Conservation (phyloP, 2,888 invertebrate species). For the Mimas tiliae region DNA sequence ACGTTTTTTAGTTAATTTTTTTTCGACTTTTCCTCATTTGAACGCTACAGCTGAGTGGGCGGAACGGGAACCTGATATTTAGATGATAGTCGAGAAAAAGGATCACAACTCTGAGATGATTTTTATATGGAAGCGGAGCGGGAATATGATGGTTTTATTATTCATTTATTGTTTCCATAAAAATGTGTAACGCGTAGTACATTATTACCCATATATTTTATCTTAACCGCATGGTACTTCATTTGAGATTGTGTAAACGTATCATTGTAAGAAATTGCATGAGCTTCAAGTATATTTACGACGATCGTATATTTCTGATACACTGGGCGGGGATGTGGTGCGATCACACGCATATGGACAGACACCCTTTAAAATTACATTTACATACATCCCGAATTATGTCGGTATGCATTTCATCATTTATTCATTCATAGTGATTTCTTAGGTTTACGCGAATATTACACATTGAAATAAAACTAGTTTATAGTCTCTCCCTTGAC, state of each 20-base stretch:
- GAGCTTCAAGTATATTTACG: slow-evolving; percentile 64
- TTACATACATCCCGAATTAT: neutral
- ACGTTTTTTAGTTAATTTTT: slow-evolving; percentile 58
- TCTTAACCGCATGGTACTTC: slow-evolving; percentile 68
- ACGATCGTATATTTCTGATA: slow-evolving; percentile 16
- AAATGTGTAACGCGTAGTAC: slow-evolving; percentile 55
- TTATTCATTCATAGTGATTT: no score
- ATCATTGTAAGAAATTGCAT: slow-evolving; percentile 58
- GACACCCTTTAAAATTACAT: neutral
- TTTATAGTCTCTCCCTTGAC: no score
- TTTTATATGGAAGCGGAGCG: slow-evolving; percentile 41
- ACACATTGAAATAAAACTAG: no score
- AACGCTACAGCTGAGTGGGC: slow-evolving; percentile 37
- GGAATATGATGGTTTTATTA: slow-evolving; percentile 73
- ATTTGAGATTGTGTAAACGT: slow-evolving; percentile 57
- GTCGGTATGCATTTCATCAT: neutral
- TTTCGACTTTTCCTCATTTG: slow-evolving; percentile 61
- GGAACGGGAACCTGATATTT: slow-evolving; percentile 36
- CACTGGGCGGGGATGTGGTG: slow-evolving; percentile 28
- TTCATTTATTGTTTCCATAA: slow-evolving; percentile 82
- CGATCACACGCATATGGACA: neutral
- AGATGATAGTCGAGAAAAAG: slow-evolving; percentile 32
- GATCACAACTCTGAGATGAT: slow-evolving; percentile 55
- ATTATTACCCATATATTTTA: slow-evolving; percentile 61
- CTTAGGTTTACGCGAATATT: no score